phyloP scores from a whole-genome alignment of 2,113 vertebrate species.

The Saccopteryx bilineata region DNA sequence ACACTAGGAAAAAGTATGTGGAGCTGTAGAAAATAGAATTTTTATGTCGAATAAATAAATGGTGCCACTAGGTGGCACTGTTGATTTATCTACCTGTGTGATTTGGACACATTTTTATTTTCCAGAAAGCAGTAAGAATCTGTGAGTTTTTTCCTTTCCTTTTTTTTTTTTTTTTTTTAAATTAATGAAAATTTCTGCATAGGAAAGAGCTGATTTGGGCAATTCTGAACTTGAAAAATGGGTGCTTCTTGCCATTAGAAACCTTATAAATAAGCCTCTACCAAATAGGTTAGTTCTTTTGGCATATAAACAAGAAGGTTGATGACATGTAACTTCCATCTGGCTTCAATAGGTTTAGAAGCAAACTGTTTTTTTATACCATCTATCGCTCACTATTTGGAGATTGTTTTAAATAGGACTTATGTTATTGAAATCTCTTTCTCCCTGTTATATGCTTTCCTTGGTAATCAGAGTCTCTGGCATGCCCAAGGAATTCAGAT shows the following conservation, averaged over 20 bases:
- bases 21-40: background rate
- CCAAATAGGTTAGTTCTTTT: constrained; percentile 78
- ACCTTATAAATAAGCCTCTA: constrained; percentile 79
- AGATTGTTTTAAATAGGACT: constrained; percentile 46
- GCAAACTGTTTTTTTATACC: constrained; percentile 59
- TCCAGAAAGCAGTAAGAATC: constrained; percentile 70
- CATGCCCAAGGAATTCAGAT: background rate
- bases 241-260: constrained; percentile 77
- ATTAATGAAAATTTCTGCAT: constrained; percentile 86
- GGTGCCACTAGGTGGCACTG: constrained; percentile 86
- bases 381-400: background rate
- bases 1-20: background rate
- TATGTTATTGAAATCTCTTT: constrained; percentile 31
- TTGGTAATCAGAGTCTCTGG: background rate
- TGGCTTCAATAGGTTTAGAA: constrained; percentile 67
- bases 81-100: constrained; percentile 72
- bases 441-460: constrained; percentile 22
- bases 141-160: background rate
- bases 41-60: background rate
- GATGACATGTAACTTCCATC: constrained; percentile 77
- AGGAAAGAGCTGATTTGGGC: constrained; percentile 85
- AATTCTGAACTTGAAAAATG: constrained; percentile 84
- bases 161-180: constrained; percentile 64
- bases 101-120: constrained; percentile 78
- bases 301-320: constrained; percentile 72